These are phyloP conservation scores for Euura saliciscinereae DNA, from an alignment of 1,140 invertebrate species.

Conservation along the genomic window DNA sequence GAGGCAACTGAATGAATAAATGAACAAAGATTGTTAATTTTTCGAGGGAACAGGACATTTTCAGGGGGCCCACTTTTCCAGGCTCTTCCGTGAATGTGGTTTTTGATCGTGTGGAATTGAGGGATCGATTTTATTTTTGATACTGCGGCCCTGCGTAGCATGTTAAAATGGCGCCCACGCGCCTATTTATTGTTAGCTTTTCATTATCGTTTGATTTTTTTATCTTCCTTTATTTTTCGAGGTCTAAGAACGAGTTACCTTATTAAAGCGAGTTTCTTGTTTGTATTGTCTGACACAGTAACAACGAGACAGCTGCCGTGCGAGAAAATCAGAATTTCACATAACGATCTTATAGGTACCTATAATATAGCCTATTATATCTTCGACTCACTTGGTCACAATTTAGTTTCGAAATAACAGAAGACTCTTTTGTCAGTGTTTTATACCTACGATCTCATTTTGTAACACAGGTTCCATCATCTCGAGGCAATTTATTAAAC, in stretches of 20 bases:
- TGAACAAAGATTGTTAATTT: too few relatives aligned
- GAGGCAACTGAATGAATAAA: background rate
- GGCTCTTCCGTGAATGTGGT: too few relatives aligned
- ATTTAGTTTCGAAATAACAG: background rate
- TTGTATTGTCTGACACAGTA: background rate
- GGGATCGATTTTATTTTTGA: too few relatives aligned
- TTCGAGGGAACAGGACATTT: too few relatives aligned
- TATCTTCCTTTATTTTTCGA: background rate
- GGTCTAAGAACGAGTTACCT: background rate
- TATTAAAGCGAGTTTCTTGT: background rate
- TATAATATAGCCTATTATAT: too few relatives aligned
- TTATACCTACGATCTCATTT: too few relatives aligned
- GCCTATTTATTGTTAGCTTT: conserved; percentile 2
- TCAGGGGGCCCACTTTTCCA: background rate
- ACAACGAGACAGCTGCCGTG: background rate
- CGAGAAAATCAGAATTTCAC: conserved; percentile 7
- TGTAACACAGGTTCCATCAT: too few relatives aligned
- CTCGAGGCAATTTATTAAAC: too few relatives aligned
- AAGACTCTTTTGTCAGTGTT: too few relatives aligned
- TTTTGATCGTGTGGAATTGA: too few relatives aligned
- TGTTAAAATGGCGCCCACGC: background rate
- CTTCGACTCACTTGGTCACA: background rate
- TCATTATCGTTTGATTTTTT: conserved; percentile 5
- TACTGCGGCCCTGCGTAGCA: background rate
- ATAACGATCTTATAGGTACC: background rate